These are phyloP conservation scores for Drosophila sp. DNA, from an alignment of 1,140 invertebrate genomes.

Conservation along the genomic window DNA sequence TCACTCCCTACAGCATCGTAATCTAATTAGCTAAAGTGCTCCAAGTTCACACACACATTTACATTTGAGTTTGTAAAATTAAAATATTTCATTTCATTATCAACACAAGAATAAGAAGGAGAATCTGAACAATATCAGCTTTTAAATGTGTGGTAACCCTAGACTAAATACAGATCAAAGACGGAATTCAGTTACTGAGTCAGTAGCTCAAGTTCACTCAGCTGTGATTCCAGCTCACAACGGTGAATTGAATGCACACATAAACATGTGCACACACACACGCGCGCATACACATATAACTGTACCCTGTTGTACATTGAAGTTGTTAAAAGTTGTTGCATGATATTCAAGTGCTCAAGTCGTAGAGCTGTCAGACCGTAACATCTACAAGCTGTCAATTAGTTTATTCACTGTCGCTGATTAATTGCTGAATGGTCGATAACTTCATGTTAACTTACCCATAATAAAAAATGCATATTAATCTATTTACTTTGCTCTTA, in stretches of 20 bases:
- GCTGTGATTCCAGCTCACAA: slow-evolving; percentile 32
- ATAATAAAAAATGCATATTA: slow-evolving; percentile 29
- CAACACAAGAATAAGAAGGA: not conserved
- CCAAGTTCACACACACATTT: slow-evolving; percentile 32
- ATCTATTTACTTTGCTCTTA: slow-evolving; percentile 21
- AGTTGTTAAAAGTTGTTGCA: slow-evolving; percentile 38
- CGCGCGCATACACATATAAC: not conserved
- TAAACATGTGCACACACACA: not conserved
- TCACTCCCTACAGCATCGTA: slow-evolving; percentile 39
- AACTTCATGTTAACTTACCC: slow-evolving; percentile 40
- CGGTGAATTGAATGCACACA: slow-evolving; percentile 22
- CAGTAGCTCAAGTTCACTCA: slow-evolving; percentile 42
- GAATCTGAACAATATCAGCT: not conserved
- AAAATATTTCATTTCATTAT: slow-evolving; percentile 14
- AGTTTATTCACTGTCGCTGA: slow-evolving; percentile 43
- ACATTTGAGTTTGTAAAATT: slow-evolving; percentile 20
- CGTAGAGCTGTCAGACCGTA: slow-evolving; percentile 46
- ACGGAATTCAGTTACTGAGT: slow-evolving; percentile 6
- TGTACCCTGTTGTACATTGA: slow-evolving; percentile 9
- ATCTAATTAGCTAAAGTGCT: slow-evolving; percentile 54
- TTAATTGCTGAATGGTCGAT: slow-evolving; percentile 45
- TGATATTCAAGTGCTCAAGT: slow-evolving; percentile 32
- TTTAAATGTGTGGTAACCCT: slow-evolving; percentile 1
- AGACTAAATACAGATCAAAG: slow-evolving; percentile 5
- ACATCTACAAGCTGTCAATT: slow-evolving; percentile 55